Base-by-base conservation (phyloP, 2,113 vertebrate genomes). In the Piaya cayana region DNA sequence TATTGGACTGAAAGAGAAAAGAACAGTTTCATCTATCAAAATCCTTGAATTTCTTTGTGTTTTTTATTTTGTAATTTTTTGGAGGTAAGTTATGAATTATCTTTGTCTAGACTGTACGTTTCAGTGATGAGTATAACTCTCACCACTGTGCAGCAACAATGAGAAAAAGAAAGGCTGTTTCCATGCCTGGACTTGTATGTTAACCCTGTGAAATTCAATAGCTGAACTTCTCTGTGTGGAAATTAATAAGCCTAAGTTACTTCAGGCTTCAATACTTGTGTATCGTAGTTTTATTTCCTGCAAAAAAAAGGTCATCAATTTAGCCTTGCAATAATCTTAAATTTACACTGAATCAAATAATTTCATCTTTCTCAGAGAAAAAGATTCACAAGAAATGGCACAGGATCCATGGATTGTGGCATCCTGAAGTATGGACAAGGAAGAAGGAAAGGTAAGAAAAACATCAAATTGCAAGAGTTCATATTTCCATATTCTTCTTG, bases 151-250 rank as follows among this genome's bases (percentile, higher is more conserved):
- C 27, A 75, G 32, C 19, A 19, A 12, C 55, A 74, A 3, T 52
- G 77, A 86, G 77, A 84, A 90, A 65, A 81, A 74, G 63, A 49
- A 82, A 62, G 20, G 36, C 22, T 76, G 27, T 50, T 68, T 42
- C 76, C 52, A 5, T 63, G 91, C 55, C 87, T 68, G 39, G 70
- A 69, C 94, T 89, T 92, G 93, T 63, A 72, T 84, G 89, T 25
- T 26, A 76, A 25, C 53, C 20, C 45, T 92, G 79, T 92, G 89
- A 95, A 92, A 89, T 92, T 89, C 89, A 86, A 36, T 47, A 83
- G 34, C 42, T 70, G 55, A 92, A 77, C 42, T 67, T 69, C 39
- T 79, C 82, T 65, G 58, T 9, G 30, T 63, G 68, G 59, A 93
- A 83, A 26, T 59, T 90, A 92, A 77, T 67, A 59, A 87, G 69